Evolutionary conservation across 2,797 vertebrate species (phyloP), one percentile per base, ranked within the genome.

Genomic region (Natrix natrix): DNA sequence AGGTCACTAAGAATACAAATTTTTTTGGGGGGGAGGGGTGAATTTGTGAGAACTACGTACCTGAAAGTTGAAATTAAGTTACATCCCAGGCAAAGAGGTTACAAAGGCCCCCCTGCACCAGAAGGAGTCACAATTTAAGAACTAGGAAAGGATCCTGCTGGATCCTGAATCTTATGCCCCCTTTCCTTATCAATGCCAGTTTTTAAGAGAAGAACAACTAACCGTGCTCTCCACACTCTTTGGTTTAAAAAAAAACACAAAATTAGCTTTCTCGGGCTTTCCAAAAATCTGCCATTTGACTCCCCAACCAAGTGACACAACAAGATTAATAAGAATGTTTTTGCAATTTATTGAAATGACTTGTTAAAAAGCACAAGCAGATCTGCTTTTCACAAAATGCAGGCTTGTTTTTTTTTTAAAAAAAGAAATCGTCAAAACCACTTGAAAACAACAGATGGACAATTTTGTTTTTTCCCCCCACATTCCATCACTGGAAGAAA

Each of bases 311-410:
- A 97, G 96, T 91, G 94, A 97, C 91, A 91, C 93, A 4, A 91
- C 24, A 97, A 95, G 97, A 95, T 97, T 96, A 96, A 48, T 94
- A 97, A 96, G 95, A 97, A 90, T 95, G 96, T 95, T 98, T 98
- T 96, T 94, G 94, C 92, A 87, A 95, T 98, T 98, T 98, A 98
- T 97, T 98, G 96, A 97, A 97, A 93, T 95, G 95, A 97, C 95
- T 97, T 97, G 95, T 96, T 97, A 97, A 96, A 97, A 97, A 97
- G 97, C 96, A 98, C 96, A 43, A 97, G 95, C 97, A 96, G 95
- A 95, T 96, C 96, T 97, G 95, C 97, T 96, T 97, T 94, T 96
- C 96, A 96, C 92, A 96, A 97, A 96, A 97, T 92, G 96, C 95
- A 97, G 94, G 96, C 95, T 96, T 20, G 54, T 69, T 32, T 69